Percentiles rank a stretch among this genome's conserved stretches.
Conservation (phyloP, 2,797 vertebrate genomes). For the Uromys caudimaculatus region DNA sequence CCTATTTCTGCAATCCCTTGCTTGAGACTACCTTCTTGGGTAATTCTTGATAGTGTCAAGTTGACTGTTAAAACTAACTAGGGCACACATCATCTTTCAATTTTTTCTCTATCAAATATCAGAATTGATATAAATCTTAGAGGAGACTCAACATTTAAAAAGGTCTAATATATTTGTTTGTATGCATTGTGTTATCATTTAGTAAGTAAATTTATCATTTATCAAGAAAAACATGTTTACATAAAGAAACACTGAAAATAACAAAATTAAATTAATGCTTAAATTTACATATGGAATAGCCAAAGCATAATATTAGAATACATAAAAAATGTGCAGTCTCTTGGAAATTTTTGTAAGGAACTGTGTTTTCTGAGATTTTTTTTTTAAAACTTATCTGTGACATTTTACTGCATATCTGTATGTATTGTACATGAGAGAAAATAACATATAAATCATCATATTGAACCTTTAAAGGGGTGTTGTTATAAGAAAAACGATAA, state of each 20-base stretch:
- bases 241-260: neutral
- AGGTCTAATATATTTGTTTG: neutral
- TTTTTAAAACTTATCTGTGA: neutral
- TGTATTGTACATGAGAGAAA: neutral
- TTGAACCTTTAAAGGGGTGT: neutral
- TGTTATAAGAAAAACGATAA: neutral
- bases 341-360: neutral
- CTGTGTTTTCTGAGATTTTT: neutral
- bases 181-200: neutral
- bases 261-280: neutral
- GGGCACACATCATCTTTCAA: neutral
- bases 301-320: neutral
- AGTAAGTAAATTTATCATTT: neutral
- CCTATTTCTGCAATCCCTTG: neutral
- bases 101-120: neutral
- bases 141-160: neutral
- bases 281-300: neutral
- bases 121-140: neutral
- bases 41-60: neutral
- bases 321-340: neutral
- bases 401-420: neutral
- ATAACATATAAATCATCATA: neutral
- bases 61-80: neutral
- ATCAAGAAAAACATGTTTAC: neutral
- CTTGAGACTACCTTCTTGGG: neutral